Evolutionary conservation across 2,797 vertebrate species (phyloP).

Genomic region (Paratrypauchen microcephalus): DNA sequence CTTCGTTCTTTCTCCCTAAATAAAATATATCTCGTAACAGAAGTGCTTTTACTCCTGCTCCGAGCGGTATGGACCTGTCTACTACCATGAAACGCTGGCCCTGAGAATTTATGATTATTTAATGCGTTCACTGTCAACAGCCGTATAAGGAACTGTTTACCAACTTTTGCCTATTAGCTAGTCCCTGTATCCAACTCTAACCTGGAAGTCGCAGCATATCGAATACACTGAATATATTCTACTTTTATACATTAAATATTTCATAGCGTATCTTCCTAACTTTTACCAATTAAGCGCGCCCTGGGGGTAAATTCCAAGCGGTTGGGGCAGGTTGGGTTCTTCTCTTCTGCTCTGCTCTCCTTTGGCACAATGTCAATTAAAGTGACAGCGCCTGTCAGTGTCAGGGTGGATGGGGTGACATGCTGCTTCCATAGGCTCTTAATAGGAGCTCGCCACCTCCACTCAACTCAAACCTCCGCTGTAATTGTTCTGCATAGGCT

Average conservation of each 20-base stretch:
- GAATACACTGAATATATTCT: conserved; percentile 46
- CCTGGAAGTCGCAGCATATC: too few relatives aligned
- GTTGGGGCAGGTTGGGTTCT: conserved; percentile 25
- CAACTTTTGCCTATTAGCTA: conserved; percentile 46
- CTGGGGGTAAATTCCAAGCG: conserved; percentile 52
- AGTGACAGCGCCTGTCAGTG: conserved; percentile 75
- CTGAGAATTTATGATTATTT: too few relatives aligned
- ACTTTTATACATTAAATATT: conserved; percentile 65
- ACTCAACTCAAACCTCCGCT: conserved; percentile 59
- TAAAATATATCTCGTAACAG: neutral
- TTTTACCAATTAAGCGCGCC: conserved; percentile 76
- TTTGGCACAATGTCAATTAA: conserved; percentile 75
- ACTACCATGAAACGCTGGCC: neutral
- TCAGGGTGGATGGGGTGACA: conserved; percentile 67
- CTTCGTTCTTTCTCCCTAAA: neutral
- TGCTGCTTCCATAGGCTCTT: conserved; percentile 60
- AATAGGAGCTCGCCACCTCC: conserved; percentile 58
- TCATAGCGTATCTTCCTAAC: conserved; percentile 66
- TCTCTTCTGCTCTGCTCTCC: conserved; percentile 43
- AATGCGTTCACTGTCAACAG: conserved; percentile 18
- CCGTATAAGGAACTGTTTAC: conserved; percentile 37
- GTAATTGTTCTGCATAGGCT: conserved; percentile 61
- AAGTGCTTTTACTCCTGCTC: neutral
- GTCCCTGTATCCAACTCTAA: neutral
- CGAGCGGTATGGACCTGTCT: conserved; percentile 3